Percentiles rank a stretch among this genome's conserved stretches.
phyloP scores from a whole-genome alignment of 2,113 vertebrate species.

The Scalopus aquaticus region DNA sequence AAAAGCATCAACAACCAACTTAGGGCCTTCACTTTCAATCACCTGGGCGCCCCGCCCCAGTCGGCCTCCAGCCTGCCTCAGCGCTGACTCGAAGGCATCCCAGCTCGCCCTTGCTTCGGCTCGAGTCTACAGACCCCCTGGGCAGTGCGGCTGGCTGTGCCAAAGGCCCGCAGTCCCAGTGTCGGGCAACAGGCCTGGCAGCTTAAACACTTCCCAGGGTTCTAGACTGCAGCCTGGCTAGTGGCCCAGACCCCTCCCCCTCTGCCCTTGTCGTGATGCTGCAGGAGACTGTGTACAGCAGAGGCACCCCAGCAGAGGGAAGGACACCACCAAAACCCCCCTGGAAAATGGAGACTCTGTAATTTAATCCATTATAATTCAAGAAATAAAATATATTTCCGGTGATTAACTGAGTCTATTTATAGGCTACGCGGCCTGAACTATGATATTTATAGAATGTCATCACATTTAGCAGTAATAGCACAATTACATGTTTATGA shows the following conservation, averaged over 20 bases:
- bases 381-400: slow-evolving; percentile 77
- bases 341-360: slow-evolving; percentile 70
- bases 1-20: neutral
- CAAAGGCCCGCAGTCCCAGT: neutral
- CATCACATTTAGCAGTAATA: slow-evolving; percentile 73
- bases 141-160: neutral
- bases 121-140: neutral
- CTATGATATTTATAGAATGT: slow-evolving; percentile 79
- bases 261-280: slow-evolving; percentile 21
- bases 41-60: neutral
- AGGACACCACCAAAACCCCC: slow-evolving; percentile 66
- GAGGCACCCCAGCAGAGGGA: slow-evolving; percentile 14
- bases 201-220: slow-evolving; percentile 7
- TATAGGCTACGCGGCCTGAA: slow-evolving; percentile 66
- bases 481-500: slow-evolving; percentile 78
- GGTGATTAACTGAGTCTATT: slow-evolving; percentile 74
- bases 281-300: slow-evolving; percentile 59
- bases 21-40: neutral
- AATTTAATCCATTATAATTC: slow-evolving; percentile 72
- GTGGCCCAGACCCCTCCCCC: neutral
- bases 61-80: neutral
- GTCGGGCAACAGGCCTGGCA: neutral
- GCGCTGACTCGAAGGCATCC: neutral
- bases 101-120: neutral
- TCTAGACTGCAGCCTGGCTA: neutral